Evolutionary conservation across 2,888 invertebrate species (phyloP), one percentile per base, ranked within the genome.

Genomic region (Tortricodes alternella): DNA sequence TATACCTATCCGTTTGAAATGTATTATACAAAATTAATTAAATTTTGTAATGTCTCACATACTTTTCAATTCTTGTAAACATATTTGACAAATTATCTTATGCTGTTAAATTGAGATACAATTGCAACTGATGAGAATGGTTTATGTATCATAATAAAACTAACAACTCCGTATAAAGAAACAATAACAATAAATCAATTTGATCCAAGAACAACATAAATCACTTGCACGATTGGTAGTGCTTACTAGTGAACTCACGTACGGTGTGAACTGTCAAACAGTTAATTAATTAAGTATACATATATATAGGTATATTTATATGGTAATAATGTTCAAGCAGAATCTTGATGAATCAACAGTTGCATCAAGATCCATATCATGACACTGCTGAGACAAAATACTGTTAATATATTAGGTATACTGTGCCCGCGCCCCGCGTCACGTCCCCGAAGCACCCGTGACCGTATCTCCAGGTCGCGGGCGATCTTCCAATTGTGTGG

Each of bases 1-100:
- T 79, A 72, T 77, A 74, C 65, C 68, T 77, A 75, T 71, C 67
- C 66, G 67, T 66, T 70, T 70, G 70, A 76, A 80, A 78, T 79
- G 73, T 72, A 71, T 62, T 46, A 57, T 34, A 55, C 53, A 60
- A 56, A 55, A 63, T 59, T 58, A 65, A 49, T 50, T 58, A 39
- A 46, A 21, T 44, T 53, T 34, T 46, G 53, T 35, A 58, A 52
- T 56, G 34, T 29, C 11, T n/a, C 2, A 29, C 11, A 29, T 11
- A 1, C 5, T 0, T 27, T 11, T 29, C 29, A 29, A 29, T 29
- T 29, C 29, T n/a, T 11, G 29, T 29, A n/a, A 27, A 0, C 29
- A n/a, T n/a, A 29, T 29, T 29, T 29, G 9, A 27, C 29, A 29
- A 27, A 9, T 27, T 27, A 27, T 27, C 27, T 9, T n/a, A 27